These are phyloP conservation scores for Tridacna gigas DNA, from an alignment of 2,888 invertebrate species.

Conservation along the genomic window DNA sequence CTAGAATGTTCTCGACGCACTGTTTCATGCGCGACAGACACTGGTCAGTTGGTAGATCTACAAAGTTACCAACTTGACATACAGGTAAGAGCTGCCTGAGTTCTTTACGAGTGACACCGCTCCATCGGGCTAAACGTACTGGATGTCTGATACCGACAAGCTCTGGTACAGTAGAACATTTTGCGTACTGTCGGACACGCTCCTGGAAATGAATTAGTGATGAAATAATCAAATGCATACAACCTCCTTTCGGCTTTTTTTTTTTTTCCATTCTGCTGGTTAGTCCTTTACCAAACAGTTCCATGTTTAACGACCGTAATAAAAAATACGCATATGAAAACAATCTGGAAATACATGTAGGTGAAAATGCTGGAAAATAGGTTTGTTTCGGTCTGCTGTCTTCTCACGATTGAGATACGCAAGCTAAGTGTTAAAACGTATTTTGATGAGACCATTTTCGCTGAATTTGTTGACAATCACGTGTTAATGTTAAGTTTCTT, in stretches of 20 bases:
- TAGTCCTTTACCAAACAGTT: no score
- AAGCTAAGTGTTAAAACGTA: no score
- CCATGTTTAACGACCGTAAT: no score
- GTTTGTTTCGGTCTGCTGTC: no score
- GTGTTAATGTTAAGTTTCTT: no score
- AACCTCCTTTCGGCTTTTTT: background rate
- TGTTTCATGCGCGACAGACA: slow-evolving; percentile 41
- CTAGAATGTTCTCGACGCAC: slow-evolving; percentile 36
- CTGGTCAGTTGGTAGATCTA: slow-evolving; percentile 31
- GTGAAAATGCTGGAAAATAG: no score
- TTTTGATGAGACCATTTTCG: no score
- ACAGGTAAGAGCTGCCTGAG: slow-evolving; percentile 27
- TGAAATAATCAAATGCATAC: background rate
- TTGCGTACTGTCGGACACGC: background rate
- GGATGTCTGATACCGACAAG: slow-evolving; percentile 15
- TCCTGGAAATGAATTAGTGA: slow-evolving; percentile 2
- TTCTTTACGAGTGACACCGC: slow-evolving; percentile 44
- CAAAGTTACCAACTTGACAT: slow-evolving; percentile 40
- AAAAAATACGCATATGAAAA: no score
- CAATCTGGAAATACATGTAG: no score
- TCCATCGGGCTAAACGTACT: slow-evolving; percentile 8
- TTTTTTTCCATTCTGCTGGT: no score
- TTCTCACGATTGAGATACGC: no score
- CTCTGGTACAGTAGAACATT: background rate
- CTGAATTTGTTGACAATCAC: no score